These are phyloP conservation scores for Hemicrepidius hirtus DNA, from an alignment of 2,888 invertebrate species.

Conservation along the genomic window DNA sequence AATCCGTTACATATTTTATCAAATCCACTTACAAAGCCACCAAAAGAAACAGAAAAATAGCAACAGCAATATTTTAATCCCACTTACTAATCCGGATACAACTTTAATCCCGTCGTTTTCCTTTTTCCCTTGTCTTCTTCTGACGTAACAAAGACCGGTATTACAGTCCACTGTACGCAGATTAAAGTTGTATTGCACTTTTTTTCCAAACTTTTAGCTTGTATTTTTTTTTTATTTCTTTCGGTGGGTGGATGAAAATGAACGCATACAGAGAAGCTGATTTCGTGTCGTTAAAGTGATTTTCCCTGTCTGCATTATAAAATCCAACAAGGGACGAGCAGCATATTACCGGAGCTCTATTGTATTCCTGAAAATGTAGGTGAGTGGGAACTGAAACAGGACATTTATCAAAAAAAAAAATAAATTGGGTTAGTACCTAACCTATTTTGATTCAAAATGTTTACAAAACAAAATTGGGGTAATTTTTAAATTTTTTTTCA, in stretches of 20 bases:
- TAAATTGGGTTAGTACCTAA: no score
- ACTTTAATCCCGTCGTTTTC: conserved; percentile 12
- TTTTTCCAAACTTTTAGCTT: no score
- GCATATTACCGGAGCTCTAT: not conserved
- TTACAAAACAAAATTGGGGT: no score
- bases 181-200: not conserved
- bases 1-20: not conserved
- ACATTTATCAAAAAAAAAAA: no score
- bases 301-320: conserved; percentile 31
- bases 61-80: conserved; percentile 15
- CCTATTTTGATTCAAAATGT: no score
- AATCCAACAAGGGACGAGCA: conserved; percentile 12
- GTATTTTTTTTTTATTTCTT: not conserved
- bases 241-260: not conserved
- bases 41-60: conserved; percentile 7
- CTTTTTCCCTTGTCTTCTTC: conserved; percentile 8
- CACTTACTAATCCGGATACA: conserved; percentile 8
- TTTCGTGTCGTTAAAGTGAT: conserved; percentile 22
- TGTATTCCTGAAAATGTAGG: no score
- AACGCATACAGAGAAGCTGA: not conserved
- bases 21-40: conserved; percentile 8
- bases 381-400: no score
- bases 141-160: conserved; percentile 10
- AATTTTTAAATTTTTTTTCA: no score
- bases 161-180: conserved; percentile 8